Evolutionary conservation across 2,888 invertebrate species (phyloP).

Genomic region (Dryococelus australis): DNA sequence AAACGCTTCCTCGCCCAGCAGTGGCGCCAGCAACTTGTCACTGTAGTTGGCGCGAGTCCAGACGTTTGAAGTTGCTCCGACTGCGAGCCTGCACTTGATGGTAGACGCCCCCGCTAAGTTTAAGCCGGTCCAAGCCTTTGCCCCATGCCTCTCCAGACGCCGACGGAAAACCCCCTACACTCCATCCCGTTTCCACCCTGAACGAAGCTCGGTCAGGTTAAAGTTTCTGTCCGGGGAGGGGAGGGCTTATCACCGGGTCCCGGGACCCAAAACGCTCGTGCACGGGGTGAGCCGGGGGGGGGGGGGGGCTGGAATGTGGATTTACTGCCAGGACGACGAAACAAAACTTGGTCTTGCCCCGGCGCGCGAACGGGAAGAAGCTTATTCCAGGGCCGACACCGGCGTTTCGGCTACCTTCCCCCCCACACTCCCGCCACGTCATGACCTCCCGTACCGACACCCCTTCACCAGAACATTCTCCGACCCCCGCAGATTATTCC

Average conservation of each 20-base stretch:
- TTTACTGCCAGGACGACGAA: not conserved
- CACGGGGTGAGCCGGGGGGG: not conserved
- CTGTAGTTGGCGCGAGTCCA: not conserved
- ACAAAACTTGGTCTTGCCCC: not conserved
- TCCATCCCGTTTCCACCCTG: too few species aligned
- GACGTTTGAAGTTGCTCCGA: not conserved
- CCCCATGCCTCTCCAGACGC: not conserved
- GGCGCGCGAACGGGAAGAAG: not conserved
- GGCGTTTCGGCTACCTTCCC: too few species aligned
- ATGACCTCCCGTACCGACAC: not conserved
- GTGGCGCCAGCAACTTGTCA: not conserved
- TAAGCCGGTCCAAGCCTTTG: constrained; percentile 2
- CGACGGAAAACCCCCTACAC: not conserved
- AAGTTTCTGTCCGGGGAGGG: not conserved
- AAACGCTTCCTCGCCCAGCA: too few species aligned
- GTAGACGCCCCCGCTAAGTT: not conserved
- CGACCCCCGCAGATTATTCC: not conserved
- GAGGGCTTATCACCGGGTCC: constrained; percentile 6
- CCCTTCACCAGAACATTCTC: not conserved
- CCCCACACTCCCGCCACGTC: not conserved
- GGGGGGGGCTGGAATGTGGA: not conserved
- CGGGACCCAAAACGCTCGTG: not conserved
- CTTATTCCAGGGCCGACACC: not conserved
- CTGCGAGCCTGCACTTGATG: not conserved
- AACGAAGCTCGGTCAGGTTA: not conserved